Conservation (phyloP, 2,888 invertebrate genomes). For the Dorcus parallelipipedus region DNA sequence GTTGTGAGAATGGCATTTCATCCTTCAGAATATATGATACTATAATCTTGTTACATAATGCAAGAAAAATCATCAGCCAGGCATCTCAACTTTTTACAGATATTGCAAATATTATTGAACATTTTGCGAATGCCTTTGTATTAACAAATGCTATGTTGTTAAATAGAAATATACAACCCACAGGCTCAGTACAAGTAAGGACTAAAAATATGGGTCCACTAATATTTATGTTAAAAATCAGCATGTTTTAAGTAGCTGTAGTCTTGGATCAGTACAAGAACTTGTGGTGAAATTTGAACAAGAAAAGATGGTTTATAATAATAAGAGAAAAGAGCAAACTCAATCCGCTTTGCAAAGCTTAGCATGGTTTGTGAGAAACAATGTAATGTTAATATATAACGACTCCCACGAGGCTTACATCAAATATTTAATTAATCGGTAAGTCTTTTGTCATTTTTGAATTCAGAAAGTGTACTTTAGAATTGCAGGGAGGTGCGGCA, state of each 20-base stretch:
- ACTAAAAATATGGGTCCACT: conserved; percentile 20
- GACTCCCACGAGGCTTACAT: conserved; percentile 40
- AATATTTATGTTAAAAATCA: conserved; percentile 21
- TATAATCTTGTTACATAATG: conserved; percentile 40
- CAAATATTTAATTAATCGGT: conserved; percentile 38
- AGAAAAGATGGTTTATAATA: conserved; percentile 20
- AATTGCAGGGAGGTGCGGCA: conserved; percentile 18
- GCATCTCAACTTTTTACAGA: conserved; percentile 41
- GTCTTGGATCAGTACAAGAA: conserved; percentile 21
- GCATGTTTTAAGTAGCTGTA: background rate
- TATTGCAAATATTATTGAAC: conserved; percentile 38
- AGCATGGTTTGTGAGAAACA: conserved; percentile 38
- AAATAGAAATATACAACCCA: too few relatives aligned
- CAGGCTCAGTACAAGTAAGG: too few relatives aligned
- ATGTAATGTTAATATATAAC: conserved; percentile 40
- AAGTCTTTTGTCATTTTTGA: conserved; percentile 1
- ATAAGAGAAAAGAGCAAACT: conserved; percentile 34
- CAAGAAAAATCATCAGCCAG: conserved; percentile 38
- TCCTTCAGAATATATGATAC: conserved; percentile 40
- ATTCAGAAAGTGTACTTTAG: background rate
- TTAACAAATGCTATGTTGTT: too few relatives aligned
- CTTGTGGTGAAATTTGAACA: conserved; percentile 28
- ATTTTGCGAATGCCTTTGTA: conserved; percentile 7
- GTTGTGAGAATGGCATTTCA: conserved; percentile 19
- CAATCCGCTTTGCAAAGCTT: conserved; percentile 37